Base-by-base conservation (phyloP, 2,888 invertebrate species). In the Magallana nippona region DNA sequence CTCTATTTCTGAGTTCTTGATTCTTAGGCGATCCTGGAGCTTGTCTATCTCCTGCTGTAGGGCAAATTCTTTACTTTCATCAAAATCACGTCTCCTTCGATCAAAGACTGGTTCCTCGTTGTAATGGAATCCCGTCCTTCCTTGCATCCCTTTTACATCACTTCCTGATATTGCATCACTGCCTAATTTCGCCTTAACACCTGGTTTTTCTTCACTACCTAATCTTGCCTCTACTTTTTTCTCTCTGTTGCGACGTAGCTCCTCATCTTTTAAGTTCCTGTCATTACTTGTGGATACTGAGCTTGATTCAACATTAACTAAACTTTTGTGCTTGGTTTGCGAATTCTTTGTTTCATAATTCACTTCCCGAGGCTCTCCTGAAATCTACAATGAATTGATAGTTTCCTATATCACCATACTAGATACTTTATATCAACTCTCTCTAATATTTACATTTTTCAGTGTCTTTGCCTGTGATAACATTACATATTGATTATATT, bases 1-100 rank as follows among this genome's bases (percentile, higher is more conserved):
- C 17, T 71, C 71, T 27, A 71, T 27, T 15, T 71, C 71, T 13
- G 71, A 22, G 71, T 32, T 71, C 32, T 71, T 71, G 0, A 71
- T 71, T 15, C 15, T 27, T 0, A 71, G 27, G 15, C 32, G 71
- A 13, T 71, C 71, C 13, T 71, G 13, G 11, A 71, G 71, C 71
- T 71, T 71, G 27, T 71, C 71, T 22, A 71, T 32, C 15, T 71
- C 71, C 15, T 27, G 22, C 32, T 71, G 71, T 71, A 71, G 32
- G 8, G 15, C 15, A 3, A 71, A 71, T 5, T 27, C 2, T 15
- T 32, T 22, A 11, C 32, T 32, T 11, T 71, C 71, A 71, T 71
- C 27, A 32, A 0, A 2, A 22, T 13, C 27, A 15, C 27, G 15
- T 71, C 27, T 27, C 11, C 15, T 44, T 44, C 0, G 44, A 44